Base-by-base conservation (phyloP, 1,140 invertebrate genomes). In the Lucilia cuprina region DNA sequence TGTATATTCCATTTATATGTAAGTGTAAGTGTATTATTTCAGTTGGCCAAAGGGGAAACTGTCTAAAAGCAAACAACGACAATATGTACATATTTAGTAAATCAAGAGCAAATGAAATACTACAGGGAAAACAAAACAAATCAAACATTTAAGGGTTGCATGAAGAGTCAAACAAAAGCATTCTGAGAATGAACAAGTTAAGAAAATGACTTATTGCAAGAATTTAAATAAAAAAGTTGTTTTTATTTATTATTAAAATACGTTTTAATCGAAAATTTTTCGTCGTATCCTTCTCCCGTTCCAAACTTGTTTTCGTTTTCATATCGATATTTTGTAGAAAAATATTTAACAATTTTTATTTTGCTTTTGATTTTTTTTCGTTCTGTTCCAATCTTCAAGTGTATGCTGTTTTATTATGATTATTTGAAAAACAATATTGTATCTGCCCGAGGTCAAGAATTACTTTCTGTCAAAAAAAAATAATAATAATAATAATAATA, bases 351-450 rank as follows among this genome's bases (percentile, higher is more conserved):
- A n/a, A 21, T 70, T 70, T 70, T 70, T 70, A 21, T 70, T 70
- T 70, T 70, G n/a, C 14, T 60, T n/a, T 17, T n/a, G n/a, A n/a
- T n/a, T 60, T 60, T 60, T 17, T 60, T 60, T 60, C 5, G 5
- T 60, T 60, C n/a, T 14, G n/a, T n/a, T 60, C 5, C 55, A 60
- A 17, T 60, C 1, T 70, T 70, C 8, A 70, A 70, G n/a, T 70
- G 65, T 70, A 12, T 70, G 65, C 10, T 55, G 17, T n/a, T 55
- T 55, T 55, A 55, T 55, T 70, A 21, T 70, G 65, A 21, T 10
- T 70, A 12, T 21, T 41, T 80, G 47, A 80, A 80, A 80, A 80
- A 80, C 77, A 80, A 80, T 80, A 80, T 80, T 80, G 35, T 80
- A 49, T 49, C 34, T 21, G 77, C 77, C 77, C 47, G 47, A 80